phyloP scores from a whole-genome alignment of 2,888 invertebrate species.

The Zygothrica quintamaculata region DNA sequence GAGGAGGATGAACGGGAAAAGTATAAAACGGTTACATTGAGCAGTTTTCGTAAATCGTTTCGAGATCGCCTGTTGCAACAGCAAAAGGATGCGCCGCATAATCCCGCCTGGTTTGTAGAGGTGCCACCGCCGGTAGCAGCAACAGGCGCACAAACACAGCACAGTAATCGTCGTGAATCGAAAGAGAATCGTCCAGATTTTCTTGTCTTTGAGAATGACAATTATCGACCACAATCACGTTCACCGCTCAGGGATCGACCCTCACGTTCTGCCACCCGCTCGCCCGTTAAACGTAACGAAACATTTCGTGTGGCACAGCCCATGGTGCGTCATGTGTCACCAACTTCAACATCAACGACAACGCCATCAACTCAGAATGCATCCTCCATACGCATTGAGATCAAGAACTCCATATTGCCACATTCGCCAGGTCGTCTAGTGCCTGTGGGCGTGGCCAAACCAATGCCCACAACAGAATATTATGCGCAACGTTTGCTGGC shows the following conservation, averaged over 20 bases:
- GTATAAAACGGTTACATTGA: constrained; percentile 83
- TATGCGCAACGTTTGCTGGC: constrained; percentile 65
- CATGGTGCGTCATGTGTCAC: constrained; percentile 55
- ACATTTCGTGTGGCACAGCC: constrained; percentile 76
- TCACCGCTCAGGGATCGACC: constrained; percentile 80
- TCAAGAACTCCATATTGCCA: constrained; percentile 83
- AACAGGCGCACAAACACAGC: not conserved
- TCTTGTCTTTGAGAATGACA: constrained; percentile 82
- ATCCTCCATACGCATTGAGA: constrained; percentile 83
- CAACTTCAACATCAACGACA: constrained; percentile 44
- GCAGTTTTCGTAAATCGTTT: constrained; percentile 83
- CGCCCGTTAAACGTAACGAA: constrained; percentile 78
- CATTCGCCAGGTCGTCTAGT: constrained; percentile 82
- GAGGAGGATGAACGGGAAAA: constrained; percentile 78
- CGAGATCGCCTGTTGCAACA: constrained; percentile 81
- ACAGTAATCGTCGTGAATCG: constrained; percentile 26
- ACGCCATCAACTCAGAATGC: constrained; percentile 21
- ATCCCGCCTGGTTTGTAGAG: constrained; percentile 84
- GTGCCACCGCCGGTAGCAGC: constrained; percentile 70
- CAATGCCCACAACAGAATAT: constrained; percentile 80
- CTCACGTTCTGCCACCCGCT: constrained; percentile 65
- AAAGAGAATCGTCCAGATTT: constrained; percentile 76
- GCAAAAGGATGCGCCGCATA: constrained; percentile 81
- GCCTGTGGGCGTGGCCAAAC: constrained; percentile 84
- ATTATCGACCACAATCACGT: constrained; percentile 82